Base-by-base conservation (phyloP, 2,888 invertebrate genomes). In the Xestia xanthographa region DNA sequence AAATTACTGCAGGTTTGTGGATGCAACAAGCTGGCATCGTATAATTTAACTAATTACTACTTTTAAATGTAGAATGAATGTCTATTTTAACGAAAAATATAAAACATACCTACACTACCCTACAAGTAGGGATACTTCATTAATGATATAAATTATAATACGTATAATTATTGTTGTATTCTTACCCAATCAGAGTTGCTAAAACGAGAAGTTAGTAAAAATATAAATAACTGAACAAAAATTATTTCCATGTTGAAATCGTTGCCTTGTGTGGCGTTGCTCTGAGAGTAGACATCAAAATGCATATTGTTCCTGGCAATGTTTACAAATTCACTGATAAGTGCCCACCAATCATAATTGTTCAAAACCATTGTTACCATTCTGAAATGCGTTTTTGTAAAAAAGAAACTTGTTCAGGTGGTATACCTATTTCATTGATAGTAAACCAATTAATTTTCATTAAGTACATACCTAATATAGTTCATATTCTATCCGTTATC, bases 291-390 rank as follows among this genome's bases (percentile, higher is more conserved):
- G 80, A 85, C 77, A 80, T 80, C 77, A 80, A 89, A 84, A 77
- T 85, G 82, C 71, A 76, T 77, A 83, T 89, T 84, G 88, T 87
- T 87, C 66, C 72, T 70, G 75, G 66, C 66, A 85, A 87, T 91
- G 91, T 93, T 92, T 93, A 91, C 88, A 85, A 91, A 90, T 83
- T 85, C 68, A 73, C 77, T 90, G 91, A 90, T 90, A 91, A 91
- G 87, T 84, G 65, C 43, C 73, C 66, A 72, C 86, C 84, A 88
- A 89, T 86, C 80, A 67, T 77, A 76, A 89, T 90, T 85, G 88
- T 88, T 88, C 85, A 26, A 72, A 74, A 50, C 88, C 80, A 90
- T 91, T 82, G 86, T 88, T 85, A 66, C 75, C 38, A 69, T 71
- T 74, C 17, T 29, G 43, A 77, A 63, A 60, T 38, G 45, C 43